Evolutionary conservation across 2,797 vertebrate species (phyloP).

Genomic region (Macroramphosus scolopax): DNA sequence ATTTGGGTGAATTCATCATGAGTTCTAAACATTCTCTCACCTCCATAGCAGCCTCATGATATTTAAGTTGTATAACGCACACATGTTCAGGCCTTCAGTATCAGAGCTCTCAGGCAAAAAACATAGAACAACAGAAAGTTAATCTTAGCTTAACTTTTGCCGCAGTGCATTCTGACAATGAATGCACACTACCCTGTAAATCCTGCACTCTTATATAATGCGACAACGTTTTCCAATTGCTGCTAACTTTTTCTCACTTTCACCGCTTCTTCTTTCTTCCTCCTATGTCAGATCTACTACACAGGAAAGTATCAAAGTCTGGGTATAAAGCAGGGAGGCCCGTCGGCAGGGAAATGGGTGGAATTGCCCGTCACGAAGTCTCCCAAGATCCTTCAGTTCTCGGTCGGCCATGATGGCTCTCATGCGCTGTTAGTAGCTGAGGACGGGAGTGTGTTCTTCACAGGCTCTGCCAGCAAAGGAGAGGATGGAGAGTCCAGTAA

Average conservation of each 20-base stretch:
- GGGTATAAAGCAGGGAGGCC: conserved; percentile 98
- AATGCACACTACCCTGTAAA: background rate
- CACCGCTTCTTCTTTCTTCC: background rate
- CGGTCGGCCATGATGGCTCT: conserved; percentile 96
- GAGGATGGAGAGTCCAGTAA: conserved; percentile 98
- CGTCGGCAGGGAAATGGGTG: conserved; percentile 97
- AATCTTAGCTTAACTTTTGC: no score
- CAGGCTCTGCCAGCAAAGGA: conserved; percentile 97
- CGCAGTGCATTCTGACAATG: background rate
- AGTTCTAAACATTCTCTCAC: no score
- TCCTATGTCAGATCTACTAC: conserved; percentile 88
- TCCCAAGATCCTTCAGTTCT: conserved; percentile 96
- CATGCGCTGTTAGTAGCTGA: conserved; percentile 96
- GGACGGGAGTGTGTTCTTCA: conserved; percentile 98
- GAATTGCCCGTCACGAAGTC: conserved; percentile 97
- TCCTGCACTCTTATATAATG: no score
- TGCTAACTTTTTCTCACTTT: no score
- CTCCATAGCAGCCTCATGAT: no score
- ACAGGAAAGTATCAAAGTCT: conserved; percentile 99
- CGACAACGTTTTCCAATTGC: no score
- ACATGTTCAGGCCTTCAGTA: no score
- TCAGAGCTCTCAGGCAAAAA: no score
- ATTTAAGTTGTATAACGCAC: no score
- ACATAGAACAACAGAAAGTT: background rate
- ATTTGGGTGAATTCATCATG: no score